Evolutionary conservation across 1,140 invertebrate genomes (phyloP).

Genomic region (Mycetomoellerius zeteki): DNA sequence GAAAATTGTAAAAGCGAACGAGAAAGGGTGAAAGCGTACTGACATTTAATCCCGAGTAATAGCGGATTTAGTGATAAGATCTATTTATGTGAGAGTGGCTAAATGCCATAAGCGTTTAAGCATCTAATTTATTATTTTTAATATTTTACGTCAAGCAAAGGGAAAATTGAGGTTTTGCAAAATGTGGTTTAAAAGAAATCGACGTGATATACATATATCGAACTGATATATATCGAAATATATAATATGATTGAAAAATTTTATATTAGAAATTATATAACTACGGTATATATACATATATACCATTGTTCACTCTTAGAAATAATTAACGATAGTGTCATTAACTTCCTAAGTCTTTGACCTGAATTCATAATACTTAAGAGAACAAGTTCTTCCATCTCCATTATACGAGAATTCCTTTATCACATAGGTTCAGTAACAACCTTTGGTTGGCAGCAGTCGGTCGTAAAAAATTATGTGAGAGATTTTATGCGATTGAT

Average conservation of each 20-base stretch:
- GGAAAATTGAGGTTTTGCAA: background rate
- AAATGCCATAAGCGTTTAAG: background rate
- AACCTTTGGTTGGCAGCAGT: too few species aligned
- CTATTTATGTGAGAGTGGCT: background rate
- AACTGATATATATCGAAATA: background rate
- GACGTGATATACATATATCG: background rate
- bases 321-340: background rate
- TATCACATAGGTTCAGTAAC: background rate
- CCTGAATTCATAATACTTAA: background rate
- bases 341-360: background rate
- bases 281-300: background rate
- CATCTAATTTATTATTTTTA: background rate
- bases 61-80: background rate
- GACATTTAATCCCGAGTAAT: conserved; percentile 9
- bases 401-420: background rate
- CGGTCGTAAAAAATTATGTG: conserved; percentile 49
- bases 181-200: background rate
- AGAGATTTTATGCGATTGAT: conserved; percentile 30
- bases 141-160: background rate
- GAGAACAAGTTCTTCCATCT: background rate
- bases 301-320: background rate
- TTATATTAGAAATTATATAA: background rate
- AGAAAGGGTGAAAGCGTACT: background rate
- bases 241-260: background rate
- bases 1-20: conserved; percentile 2